A percentile compares a stretch with the other conserved stretches of the same genome.
These are phyloP conservation scores for Buceros bicornis DNA, from an alignment of 2,797 vertebrate species.

Conservation along the genomic window DNA sequence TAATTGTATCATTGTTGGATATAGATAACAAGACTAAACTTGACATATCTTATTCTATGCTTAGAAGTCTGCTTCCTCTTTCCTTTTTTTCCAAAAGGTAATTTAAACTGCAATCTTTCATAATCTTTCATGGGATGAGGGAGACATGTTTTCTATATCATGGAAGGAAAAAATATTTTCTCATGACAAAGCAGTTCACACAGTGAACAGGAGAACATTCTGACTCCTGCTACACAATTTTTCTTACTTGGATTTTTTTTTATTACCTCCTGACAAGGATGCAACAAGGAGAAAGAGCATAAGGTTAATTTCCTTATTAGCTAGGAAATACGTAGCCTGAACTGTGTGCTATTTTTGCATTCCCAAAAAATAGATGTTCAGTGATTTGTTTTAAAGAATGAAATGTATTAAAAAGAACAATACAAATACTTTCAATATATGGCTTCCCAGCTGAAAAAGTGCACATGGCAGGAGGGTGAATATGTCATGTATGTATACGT, in stretches of 20 bases:
- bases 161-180: background rate
- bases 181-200: background rate
- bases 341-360: background rate
- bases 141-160: background rate
- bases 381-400: background rate
- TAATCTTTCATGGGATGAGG: background rate
- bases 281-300: background rate
- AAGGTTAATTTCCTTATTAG: background rate
- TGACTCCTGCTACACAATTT: background rate
- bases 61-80: background rate
- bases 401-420: background rate
- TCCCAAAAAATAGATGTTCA: background rate
- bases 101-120: background rate
- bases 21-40: background rate
- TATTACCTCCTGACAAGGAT: background rate
- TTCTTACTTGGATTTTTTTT: background rate
- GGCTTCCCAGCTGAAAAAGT: background rate
- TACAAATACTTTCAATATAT: background rate
- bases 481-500: background rate
- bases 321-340: background rate
- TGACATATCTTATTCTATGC: background rate
- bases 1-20: background rate
- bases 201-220: background rate
- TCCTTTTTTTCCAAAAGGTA: background rate
- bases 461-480: background rate